Conservation (phyloP, 2,797 vertebrate genomes). For the Mormyrus hasselquistii region DNA sequence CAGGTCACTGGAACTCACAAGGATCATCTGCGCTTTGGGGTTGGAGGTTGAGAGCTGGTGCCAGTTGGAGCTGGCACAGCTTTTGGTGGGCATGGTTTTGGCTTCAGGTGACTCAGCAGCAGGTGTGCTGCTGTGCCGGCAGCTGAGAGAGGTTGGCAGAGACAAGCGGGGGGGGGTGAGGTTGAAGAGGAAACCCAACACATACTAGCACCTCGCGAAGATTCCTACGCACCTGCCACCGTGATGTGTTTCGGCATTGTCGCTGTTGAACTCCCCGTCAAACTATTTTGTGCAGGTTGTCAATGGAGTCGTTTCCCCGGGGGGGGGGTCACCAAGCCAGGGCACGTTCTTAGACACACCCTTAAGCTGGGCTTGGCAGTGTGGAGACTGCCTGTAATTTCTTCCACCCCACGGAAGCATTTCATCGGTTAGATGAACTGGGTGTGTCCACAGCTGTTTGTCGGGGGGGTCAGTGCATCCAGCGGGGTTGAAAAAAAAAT, state of each 20-base stretch:
- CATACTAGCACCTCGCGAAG: constrained; percentile 15
- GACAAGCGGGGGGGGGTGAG: background rate
- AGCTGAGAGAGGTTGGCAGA: background rate
- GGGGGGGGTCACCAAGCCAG: background rate
- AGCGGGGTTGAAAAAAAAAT: background rate
- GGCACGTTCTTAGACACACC: constrained; percentile 4
- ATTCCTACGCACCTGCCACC: background rate
- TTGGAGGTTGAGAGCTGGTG: background rate
- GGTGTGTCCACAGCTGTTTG: background rate
- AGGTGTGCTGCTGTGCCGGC: background rate
- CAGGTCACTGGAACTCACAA: background rate
- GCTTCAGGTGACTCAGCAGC: background rate
- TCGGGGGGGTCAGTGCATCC: background rate
- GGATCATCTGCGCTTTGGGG: background rate
- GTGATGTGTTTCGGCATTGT: background rate
- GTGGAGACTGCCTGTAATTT: background rate
- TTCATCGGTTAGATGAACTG: background rate
- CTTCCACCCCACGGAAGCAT: background rate
- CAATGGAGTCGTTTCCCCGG: background rate
- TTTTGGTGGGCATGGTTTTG: background rate
- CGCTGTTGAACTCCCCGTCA: background rate
- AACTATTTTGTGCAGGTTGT: background rate
- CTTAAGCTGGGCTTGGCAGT: background rate
- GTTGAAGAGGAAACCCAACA: background rate
- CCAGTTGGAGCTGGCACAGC: background rate